These are phyloP conservation scores for Bagarius yarrelli DNA, from an alignment of 2,113 vertebrate species.

Conservation along the genomic window DNA sequence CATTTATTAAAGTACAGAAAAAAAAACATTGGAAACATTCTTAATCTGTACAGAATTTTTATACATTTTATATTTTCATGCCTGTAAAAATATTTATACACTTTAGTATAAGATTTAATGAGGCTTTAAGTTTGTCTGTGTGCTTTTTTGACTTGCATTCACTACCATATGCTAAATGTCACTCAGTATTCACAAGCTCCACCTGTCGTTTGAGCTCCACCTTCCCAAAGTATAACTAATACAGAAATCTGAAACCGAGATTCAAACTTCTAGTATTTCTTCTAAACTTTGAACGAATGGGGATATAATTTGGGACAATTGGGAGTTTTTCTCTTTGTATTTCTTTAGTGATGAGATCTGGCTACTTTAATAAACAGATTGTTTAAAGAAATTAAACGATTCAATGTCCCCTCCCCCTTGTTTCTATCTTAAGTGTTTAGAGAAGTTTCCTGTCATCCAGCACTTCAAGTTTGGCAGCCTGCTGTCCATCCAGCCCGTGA, in stretches of 20 bases:
- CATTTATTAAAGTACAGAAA: neutral
- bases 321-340: neutral
- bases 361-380: neutral
- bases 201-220: neutral
- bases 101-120: neutral
- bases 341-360: neutral
- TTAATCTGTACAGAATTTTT: neutral
- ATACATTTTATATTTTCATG: no score
- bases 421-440: slow-evolving; percentile 81
- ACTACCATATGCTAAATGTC: neutral
- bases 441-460: slow-evolving; percentile 99
- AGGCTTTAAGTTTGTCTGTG: neutral
- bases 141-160: neutral
- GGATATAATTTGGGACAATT: no score
- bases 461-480: slow-evolving; percentile 98
- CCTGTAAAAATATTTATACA: neutral
- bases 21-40: neutral
- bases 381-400: neutral
- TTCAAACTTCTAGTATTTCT: no score
- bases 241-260: neutral
- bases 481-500: slow-evolving; percentile 88
- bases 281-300: no score
- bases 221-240: neutral
- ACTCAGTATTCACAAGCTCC: neutral
- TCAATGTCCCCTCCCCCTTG: neutral